These are phyloP conservation scores for Ochlodes sylvanus DNA, from an alignment of 2,888 invertebrate genomes.

Conservation along the genomic window DNA sequence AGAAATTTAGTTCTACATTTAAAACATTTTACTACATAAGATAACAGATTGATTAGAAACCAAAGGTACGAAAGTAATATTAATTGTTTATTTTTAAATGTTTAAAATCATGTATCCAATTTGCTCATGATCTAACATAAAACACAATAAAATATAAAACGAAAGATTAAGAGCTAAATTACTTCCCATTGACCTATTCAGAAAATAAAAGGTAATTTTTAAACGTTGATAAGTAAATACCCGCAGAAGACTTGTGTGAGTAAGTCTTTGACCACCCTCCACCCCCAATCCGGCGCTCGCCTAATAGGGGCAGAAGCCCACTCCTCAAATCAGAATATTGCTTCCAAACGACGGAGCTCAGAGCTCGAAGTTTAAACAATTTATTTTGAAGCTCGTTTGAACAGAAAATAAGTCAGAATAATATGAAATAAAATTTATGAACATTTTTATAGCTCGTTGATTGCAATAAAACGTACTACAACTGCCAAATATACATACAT, in stretches of 20 bases:
- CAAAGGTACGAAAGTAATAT: no score
- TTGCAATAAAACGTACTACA: no score
- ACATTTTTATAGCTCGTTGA: not conserved
- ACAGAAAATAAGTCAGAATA: conserved; percentile 5
- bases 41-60: no score
- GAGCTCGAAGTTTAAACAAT: conserved; percentile 25
- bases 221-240: conserved; percentile 44
- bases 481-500: no score
- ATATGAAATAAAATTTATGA: not conserved
- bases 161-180: not conserved
- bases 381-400: conserved; percentile 16
- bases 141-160: no score
- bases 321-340: conserved; percentile 39
- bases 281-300: conserved; percentile 38
- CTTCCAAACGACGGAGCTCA: conserved; percentile 20
- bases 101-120: no score
- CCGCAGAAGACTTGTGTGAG: conserved; percentile 42
- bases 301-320: conserved; percentile 18
- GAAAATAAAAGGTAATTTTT: conserved; percentile 27
- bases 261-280: conserved; percentile 51
- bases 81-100: no score
- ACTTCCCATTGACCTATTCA: not conserved
- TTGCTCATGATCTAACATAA: no score
- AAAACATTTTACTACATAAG: no score
- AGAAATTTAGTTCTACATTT: no score